phyloP scores from a whole-genome alignment of 2,113 vertebrate species.

The Odocoileus hemionus region DNA sequence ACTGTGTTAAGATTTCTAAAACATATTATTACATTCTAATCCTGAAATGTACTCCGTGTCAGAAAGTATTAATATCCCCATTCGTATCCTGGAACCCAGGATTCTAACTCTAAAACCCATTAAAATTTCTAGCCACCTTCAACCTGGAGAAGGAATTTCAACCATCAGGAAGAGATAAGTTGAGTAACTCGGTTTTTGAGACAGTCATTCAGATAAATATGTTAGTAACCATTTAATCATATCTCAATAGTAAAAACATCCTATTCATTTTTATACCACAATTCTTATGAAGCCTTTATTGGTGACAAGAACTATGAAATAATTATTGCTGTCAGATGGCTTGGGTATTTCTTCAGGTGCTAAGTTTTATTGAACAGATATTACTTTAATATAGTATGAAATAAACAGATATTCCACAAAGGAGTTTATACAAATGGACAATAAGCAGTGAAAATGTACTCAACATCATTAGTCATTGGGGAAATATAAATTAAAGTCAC shows the following conservation, averaged over 20 bases:
- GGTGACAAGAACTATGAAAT: neutral
- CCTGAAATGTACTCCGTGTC: neutral
- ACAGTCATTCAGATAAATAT: neutral
- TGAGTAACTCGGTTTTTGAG: neutral
- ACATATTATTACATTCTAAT: neutral
- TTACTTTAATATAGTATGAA: neutral
- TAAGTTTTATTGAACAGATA: neutral
- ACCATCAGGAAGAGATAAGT: neutral
- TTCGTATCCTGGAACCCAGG: neutral
- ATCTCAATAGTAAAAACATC: neutral
- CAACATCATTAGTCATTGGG: neutral
- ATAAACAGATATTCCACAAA: neutral
- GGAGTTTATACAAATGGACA: neutral
- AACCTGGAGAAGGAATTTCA: neutral
- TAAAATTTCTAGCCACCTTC: neutral
- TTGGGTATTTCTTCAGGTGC: neutral
- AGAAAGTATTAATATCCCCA: neutral
- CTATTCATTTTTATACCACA: neutral
- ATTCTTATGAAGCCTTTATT: neutral
- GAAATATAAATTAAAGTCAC: neutral
- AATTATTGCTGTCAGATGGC: neutral
- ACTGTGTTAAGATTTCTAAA: neutral
- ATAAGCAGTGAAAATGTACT: neutral
- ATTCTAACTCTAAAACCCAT: neutral
- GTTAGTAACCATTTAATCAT: neutral